These are phyloP conservation scores for Hippopotamyrus pictus DNA, from an alignment of 2,797 vertebrate species.

Conservation along the genomic window DNA sequence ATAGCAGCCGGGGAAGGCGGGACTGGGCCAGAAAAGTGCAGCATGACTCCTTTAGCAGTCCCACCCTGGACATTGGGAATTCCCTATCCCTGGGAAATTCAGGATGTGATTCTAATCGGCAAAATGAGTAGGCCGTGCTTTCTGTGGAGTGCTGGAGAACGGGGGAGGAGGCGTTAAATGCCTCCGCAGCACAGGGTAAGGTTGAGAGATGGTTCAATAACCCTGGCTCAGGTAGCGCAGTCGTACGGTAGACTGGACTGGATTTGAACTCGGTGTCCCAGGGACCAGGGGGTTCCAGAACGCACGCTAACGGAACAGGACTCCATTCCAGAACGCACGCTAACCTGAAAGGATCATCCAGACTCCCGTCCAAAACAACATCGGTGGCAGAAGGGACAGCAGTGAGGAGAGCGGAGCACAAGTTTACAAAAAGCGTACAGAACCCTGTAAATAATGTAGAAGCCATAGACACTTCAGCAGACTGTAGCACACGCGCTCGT, in stretches of 20 bases:
- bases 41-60: neutral
- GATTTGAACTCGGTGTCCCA: neutral
- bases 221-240: neutral
- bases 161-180: neutral
- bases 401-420: neutral
- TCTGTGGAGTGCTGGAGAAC: neutral
- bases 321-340: neutral
- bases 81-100: constrained; percentile 20
- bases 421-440: neutral
- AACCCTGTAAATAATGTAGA: neutral
- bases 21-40: neutral
- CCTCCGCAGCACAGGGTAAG: neutral
- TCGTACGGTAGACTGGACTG: neutral
- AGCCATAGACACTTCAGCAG: neutral
- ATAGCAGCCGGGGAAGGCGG: neutral
- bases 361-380: neutral
- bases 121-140: neutral
- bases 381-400: neutral
- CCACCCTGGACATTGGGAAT: constrained; percentile 21
- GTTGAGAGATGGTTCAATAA: neutral
- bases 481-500: neutral
- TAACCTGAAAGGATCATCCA: neutral
- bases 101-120: constrained; percentile 26
- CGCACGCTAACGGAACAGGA: neutral
- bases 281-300: neutral